Percentiles rank a stretch among this genome's conserved stretches.
phyloP scores from a whole-genome alignment of 1,140 invertebrate genomes.

The Leptoteleia sp. region DNA sequence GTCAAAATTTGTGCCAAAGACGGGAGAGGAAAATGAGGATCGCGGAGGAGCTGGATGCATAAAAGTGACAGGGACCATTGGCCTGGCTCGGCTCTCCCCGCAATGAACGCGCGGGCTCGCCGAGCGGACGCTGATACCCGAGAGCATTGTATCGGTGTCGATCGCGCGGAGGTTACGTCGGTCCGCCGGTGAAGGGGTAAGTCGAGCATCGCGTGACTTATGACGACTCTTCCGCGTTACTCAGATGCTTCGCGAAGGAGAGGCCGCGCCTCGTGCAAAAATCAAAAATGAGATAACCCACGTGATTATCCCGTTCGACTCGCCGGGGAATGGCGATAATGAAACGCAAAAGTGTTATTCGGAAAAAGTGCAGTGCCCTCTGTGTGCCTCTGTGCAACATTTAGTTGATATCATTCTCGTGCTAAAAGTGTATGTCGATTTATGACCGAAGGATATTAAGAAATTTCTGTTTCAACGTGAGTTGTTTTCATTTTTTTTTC shows the following conservation, averaged over 20 bases:
- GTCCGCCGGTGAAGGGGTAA: conserved; percentile 59
- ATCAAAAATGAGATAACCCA: conserved; percentile 48
- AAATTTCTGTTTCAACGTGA: background rate
- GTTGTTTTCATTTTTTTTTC: background rate
- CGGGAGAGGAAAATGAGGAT: conserved; percentile 29
- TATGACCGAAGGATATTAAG: background rate
- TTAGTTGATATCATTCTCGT: no score
- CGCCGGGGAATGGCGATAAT: conserved; percentile 14
- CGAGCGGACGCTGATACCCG: conserved; percentile 48
- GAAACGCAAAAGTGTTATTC: conserved; percentile 20
- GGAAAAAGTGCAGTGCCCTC: conserved; percentile 15
- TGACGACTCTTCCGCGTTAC: conserved; percentile 63
- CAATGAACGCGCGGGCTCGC: conserved; percentile 39
- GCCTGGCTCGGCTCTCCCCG: conserved; percentile 42
- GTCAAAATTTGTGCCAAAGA: conserved; percentile 24
- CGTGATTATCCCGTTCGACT: conserved; percentile 35
- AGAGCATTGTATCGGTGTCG: conserved; percentile 58
- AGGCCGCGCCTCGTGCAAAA: conserved; percentile 46
- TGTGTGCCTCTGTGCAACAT: background rate
- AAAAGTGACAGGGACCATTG: conserved; percentile 59
- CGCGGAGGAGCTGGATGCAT: conserved; percentile 25
- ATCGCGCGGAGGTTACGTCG: conserved; percentile 58
- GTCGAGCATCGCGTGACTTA: conserved; percentile 67
- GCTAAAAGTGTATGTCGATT: conserved; percentile 2
- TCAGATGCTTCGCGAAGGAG: conserved; percentile 52